Conservation (phyloP, 2,888 invertebrate genomes). For the Epistrophella euchroma region DNA sequence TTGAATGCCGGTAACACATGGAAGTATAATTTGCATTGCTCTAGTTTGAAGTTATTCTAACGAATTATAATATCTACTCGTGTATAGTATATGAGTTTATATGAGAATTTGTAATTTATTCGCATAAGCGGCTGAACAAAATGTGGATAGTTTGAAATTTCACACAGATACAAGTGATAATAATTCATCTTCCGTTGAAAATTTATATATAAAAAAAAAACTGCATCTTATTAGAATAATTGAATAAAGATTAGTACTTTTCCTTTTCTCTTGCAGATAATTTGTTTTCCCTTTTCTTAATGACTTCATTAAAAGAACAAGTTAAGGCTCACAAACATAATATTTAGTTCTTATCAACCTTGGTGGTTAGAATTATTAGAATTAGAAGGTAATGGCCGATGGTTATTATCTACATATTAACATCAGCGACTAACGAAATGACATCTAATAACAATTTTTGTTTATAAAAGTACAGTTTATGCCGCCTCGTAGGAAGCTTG, state of each 20-base stretch:
- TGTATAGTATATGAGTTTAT: neutral
- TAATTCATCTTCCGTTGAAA: constrained; percentile 13
- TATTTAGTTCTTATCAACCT: too few species aligned
- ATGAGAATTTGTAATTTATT: constrained; percentile 33
- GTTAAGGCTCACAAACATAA: too few species aligned
- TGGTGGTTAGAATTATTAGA: too few species aligned
- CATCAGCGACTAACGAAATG: too few species aligned
- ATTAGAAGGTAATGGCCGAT: too few species aligned
- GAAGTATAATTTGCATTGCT: constrained; percentile 61
- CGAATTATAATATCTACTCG: constrained; percentile 28
- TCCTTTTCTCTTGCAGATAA: too few species aligned
- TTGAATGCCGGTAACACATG: constrained; percentile 37
- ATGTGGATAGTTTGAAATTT: constrained; percentile 26
- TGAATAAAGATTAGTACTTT: neutral
- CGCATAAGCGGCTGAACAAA: constrained; percentile 20
- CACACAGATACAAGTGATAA: constrained; percentile 8
- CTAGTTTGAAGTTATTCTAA: constrained; percentile 41
- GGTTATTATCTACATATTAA: too few species aligned
- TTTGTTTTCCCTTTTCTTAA: too few species aligned
- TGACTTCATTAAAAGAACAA: too few species aligned
- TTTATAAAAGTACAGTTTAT: too few species aligned
- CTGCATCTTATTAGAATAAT: neutral
- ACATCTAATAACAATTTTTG: too few species aligned
- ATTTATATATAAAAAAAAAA: constrained; percentile 4
- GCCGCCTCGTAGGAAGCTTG: too few species aligned